phyloP scores from a whole-genome alignment of 2,797 vertebrate genomes.

The Pogonophryne albipinna region DNA sequence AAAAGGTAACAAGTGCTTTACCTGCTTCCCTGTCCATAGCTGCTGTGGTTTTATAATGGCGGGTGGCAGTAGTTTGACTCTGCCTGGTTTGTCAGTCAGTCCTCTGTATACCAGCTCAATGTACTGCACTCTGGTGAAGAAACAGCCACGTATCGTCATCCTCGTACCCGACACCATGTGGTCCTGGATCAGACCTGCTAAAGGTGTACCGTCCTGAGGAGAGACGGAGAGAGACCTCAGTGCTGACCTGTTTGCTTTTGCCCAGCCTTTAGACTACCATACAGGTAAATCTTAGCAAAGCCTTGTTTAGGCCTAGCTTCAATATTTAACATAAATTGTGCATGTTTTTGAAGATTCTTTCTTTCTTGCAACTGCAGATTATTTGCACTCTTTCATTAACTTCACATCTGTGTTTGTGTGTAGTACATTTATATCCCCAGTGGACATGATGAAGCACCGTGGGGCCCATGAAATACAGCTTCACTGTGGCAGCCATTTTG shows the following conservation, averaged over 20 bases:
- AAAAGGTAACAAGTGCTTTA: background rate
- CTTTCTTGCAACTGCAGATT: too few species aligned
- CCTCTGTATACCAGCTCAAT: slow-evolving; percentile 95
- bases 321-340: too few species aligned
- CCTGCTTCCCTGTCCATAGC: slow-evolving; percentile 98
- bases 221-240: background rate
- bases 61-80: slow-evolving; percentile 88
- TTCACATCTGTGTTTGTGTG: slow-evolving; percentile 42
- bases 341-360: too few species aligned
- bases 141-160: slow-evolving; percentile 94
- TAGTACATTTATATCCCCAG: slow-evolving; percentile 62
- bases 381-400: background rate
- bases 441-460: slow-evolving; percentile 13
- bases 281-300: too few species aligned
- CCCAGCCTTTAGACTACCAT: too few species aligned
- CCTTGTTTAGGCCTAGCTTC: too few species aligned
- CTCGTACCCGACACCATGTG: slow-evolving; percentile 96
- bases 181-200: slow-evolving; percentile 97
- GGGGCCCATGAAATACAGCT: slow-evolving; percentile 57
- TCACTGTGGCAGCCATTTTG: slow-evolving; percentile 59
- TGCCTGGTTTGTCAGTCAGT: slow-evolving; percentile 91
- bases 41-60: slow-evolving; percentile 89
- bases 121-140: slow-evolving; percentile 93
- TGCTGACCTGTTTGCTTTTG: background rate
- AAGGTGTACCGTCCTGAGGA: slow-evolving; percentile 92